Base-by-base conservation (phyloP, 2,797 vertebrate species). In the Rhincodon typus region DNA sequence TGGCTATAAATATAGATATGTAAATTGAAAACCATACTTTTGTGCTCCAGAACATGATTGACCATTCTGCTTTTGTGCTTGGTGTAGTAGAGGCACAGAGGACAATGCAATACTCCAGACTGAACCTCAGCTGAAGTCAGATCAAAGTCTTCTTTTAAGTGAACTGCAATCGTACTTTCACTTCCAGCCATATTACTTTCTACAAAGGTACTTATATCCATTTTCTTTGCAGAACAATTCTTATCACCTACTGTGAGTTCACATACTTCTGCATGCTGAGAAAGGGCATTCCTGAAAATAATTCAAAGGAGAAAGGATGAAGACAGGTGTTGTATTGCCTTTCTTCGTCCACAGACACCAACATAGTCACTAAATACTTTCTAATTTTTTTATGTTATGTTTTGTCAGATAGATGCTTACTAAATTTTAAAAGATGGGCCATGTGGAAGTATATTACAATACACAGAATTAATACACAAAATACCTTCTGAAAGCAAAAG, bases 231-330 rank as follows among this genome's bases (percentile, higher is more conserved):
- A 27, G 93, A 50, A 27, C 0, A 42, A 27, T 23, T 70, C 23
- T 70, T 27, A 27, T 70, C 69, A 94, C 67, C 69, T 2, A 46
- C 93, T 50, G 67, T 50, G 66, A 94, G 69, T 70, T 94, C 27
- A 50, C 93, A 94, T 70, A 94, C n/a, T 94, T 70, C 66, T 46
- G 91, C 66, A 70, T 94, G 67, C 67, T 72, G 93, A 70, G 66
- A 94, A 66, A 94, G 91, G n/a, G 38, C 67, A 94, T 94, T 94
- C 46, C 93, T 94, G 66, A 46, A 72, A 94, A 94, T 46, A 70
- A 38, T 72, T 72, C 13, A 94, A 72, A 70, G 67, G 42, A 94
- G n/a, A 94, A 94, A 10, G 57, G 46, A 46, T 30, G 72, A 62
- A 91, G 42, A 46, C 21, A 0, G 42, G 1, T 66, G 15, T 66